A percentile compares a stretch with the other conserved stretches of the same genome.
Evolutionary conservation across 2,888 invertebrate genomes (phyloP).

Genomic region (Lottia gigantea): DNA sequence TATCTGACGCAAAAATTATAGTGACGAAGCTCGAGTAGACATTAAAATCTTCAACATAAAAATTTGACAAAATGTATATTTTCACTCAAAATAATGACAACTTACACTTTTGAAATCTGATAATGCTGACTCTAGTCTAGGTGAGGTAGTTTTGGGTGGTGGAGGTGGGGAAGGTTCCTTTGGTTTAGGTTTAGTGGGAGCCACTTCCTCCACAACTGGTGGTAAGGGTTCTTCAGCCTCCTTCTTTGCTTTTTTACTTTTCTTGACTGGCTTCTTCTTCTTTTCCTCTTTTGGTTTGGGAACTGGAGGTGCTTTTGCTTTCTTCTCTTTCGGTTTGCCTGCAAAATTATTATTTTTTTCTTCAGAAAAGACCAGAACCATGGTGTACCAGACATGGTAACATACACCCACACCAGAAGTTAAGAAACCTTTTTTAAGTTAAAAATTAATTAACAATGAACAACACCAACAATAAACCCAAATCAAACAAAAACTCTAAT

Average conservation of each 20-base stretch:
- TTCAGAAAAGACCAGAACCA: no score
- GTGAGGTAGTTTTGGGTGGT: not conserved
- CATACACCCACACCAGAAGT: no score
- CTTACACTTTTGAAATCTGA: not conserved
- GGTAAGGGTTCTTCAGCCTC: constrained; percentile 31
- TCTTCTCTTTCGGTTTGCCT: constrained; percentile 51
- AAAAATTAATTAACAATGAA: no score
- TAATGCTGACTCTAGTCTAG: not conserved
- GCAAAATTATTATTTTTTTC: not conserved
- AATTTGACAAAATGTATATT: no score
- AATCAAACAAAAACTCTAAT: no score
- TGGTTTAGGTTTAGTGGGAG: constrained; percentile 28
- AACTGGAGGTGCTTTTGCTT: constrained; percentile 35
- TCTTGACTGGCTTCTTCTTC: constrained; percentile 38
- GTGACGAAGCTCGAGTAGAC: no score
- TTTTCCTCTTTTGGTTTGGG: constrained; percentile 32
- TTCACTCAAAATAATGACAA: no score
- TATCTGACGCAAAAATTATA: no score
- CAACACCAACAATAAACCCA: no score
- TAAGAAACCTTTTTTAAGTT: no score
- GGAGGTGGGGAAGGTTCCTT: constrained; percentile 32
- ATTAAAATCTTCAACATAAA: no score
- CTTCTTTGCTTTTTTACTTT: constrained; percentile 39
- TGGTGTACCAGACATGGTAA: no score
- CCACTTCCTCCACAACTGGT: constrained; percentile 26